These are phyloP conservation scores for Chlamydotis undulata DNA, from an alignment of 2,113 vertebrate species.

Conservation along the genomic window DNA sequence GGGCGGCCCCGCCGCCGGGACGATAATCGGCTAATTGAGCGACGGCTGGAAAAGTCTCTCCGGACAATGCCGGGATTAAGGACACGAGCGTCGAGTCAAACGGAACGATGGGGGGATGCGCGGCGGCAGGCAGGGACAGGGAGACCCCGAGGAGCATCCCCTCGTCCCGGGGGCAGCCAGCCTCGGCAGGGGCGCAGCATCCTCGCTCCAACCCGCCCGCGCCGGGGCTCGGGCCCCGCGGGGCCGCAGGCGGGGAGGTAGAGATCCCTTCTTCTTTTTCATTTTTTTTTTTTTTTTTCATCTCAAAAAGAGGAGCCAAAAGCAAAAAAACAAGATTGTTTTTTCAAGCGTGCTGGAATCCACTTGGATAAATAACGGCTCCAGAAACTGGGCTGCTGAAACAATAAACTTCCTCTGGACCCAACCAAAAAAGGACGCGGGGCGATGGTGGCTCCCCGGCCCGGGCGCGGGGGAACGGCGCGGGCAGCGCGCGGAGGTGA, in stretches of 20 bases:
- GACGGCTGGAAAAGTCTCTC: constrained; percentile 8
- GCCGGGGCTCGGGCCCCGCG: rapidly evolving
- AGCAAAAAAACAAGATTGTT: constrained; percentile 46
- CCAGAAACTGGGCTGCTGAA: constrained; percentile 68
- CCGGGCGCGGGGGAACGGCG: not conserved
- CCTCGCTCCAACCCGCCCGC: not conserved
- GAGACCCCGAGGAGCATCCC: not conserved
- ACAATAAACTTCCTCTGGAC: constrained; percentile 72
- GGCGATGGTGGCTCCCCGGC: constrained; percentile 21
- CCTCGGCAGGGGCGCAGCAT: not conserved
- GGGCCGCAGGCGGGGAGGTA: not conserved
- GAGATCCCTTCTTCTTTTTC: not conserved
- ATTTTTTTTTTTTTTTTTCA: not conserved
- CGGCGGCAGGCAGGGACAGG: not conserved
- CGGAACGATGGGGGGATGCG: not conserved
- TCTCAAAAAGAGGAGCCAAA: constrained; percentile 54
- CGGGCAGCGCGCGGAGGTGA: not conserved
- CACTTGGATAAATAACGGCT: constrained; percentile 73
- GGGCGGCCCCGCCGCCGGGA: not conserved
- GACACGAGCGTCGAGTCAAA: not conserved
- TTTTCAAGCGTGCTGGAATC: constrained; percentile 69
- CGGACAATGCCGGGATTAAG: not conserved
- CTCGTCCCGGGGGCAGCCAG: not conserved
- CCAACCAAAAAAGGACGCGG: constrained; percentile 61
- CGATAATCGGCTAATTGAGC: constrained; percentile 25